Base-by-base conservation (phyloP, 2,888 invertebrate species). In the Eupithecia subumbrata region DNA sequence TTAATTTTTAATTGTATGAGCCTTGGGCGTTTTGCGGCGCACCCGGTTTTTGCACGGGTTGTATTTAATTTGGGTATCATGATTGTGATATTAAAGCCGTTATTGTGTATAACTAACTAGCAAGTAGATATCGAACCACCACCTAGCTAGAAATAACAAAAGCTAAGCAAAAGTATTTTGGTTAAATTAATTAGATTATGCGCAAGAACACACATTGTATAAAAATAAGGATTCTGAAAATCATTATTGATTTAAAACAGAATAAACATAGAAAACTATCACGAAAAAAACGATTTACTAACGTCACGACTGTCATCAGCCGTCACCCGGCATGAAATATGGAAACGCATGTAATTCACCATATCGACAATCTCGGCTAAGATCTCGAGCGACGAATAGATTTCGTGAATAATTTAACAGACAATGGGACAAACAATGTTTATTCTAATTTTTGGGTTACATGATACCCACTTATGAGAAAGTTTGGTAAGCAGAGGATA, bases 321-420 rank as follows among this genome's bases (percentile, higher is more conserved):
- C 86, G 87, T 88, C 85, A 82, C 85, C 71, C 71, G 87, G 84
- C 87, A 88, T 91, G 90, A 90, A 90, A 91, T 90, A 93, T 91
- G 88, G 88, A 88, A 89, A 88, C 89, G 86, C 84, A 84, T 86
- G 88, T 91, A 91, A 92, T 92, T 91, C 85, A 88, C 89, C 91
- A 87, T 92, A 93, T 93, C 93, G 87, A 86, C 87, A 88, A 94
- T 94, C 94, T 91, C 86, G 78, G 78, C 85, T 82, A 86, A 90
- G 89, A 92, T 93, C 90, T 91, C 85, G 90, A 91, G 90, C 91
- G 91, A 84, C 90, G 90, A 91, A 91, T 90, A 88, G 87, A 90
- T 90, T 91, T 91, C 91, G 92, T 94, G 92, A 91, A 93, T 92
- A 93, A 93, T 94, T 93, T 92, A 91, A 89, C 89, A 90, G 86